These are phyloP conservation scores for Indicator maculatus DNA, from an alignment of 2,113 vertebrate species.

Conservation along the genomic window DNA sequence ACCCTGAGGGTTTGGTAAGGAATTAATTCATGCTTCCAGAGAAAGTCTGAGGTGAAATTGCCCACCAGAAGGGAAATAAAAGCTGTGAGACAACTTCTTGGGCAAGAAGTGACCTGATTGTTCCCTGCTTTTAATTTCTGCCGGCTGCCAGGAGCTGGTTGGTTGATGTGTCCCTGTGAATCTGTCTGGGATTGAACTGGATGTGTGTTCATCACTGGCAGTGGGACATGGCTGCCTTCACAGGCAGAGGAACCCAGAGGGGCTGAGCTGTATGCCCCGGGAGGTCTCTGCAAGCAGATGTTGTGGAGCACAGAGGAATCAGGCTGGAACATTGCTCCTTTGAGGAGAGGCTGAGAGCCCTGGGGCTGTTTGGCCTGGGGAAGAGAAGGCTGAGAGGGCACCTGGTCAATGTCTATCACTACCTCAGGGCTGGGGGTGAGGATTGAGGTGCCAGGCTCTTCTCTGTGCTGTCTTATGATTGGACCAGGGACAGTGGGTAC, in stretches of 20 bases:
- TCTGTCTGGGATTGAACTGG: not conserved
- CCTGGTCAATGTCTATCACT: too few relatives aligned
- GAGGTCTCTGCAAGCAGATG: not conserved
- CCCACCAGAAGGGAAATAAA: constrained; percentile 1
- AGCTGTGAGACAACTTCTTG: not conserved
- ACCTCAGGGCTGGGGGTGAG: too few relatives aligned
- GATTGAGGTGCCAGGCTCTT: too few relatives aligned
- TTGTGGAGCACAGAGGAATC: not conserved
- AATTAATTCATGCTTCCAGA: not conserved
- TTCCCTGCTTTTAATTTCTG: not conserved
- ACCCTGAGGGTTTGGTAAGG: not conserved
- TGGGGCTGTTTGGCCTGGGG: too few relatives aligned
- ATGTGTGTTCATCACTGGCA: not conserved
- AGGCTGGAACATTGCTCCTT: too few relatives aligned
- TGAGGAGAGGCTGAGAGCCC: too few relatives aligned
- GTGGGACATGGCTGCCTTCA: not conserved
- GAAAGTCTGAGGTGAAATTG: not conserved
- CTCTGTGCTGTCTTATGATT: too few relatives aligned
- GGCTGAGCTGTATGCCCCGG: not conserved
- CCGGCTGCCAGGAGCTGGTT: not conserved
- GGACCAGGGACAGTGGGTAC: too few relatives aligned
- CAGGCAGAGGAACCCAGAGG: not conserved
- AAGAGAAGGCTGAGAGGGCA: too few relatives aligned
- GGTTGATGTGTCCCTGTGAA: not conserved
- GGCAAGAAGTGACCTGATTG: not conserved